A percentile compares a stretch with the other conserved stretches of the same genome.
These are phyloP conservation scores for Ferdinandea cuprea DNA, from an alignment of 2,888 invertebrate species.

Conservation along the genomic window DNA sequence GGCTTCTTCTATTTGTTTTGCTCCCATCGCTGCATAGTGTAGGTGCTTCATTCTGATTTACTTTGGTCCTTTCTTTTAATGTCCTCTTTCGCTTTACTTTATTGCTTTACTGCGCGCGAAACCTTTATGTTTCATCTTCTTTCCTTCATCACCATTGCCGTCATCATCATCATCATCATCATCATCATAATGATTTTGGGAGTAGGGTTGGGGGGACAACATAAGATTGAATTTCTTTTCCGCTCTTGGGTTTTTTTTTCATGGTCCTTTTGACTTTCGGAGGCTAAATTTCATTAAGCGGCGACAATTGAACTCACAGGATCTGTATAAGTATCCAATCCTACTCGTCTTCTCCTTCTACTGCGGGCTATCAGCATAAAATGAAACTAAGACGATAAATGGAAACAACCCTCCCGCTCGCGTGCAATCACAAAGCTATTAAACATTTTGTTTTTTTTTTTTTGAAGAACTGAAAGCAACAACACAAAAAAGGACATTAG, in stretches of 20 bases:
- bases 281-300: conserved; percentile 74
- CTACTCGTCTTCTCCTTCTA: conserved; percentile 9
- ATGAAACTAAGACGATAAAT: conserved; percentile 69
- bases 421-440: conserved; percentile 68
- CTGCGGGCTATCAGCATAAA: conserved; percentile 60
- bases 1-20: conserved; percentile 11
- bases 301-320: conserved; percentile 74
- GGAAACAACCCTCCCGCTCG: conserved; percentile 22
- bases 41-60: conserved; percentile 69
- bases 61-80: conserved; percentile 62
- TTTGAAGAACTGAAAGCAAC: conserved; percentile 26
- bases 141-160: conserved; percentile 19
- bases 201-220: conserved; percentile 2
- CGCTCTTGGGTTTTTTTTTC: background rate
- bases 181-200: background rate
- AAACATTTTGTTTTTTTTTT: too few relatives aligned
- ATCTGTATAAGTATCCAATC: conserved; percentile 52
- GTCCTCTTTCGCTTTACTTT: conserved; percentile 64
- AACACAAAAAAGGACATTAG: conserved; percentile 58
- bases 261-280: conserved; percentile 21
- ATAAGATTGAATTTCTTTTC: conserved; percentile 64
- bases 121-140: conserved; percentile 53
- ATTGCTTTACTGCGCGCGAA: conserved; percentile 54
- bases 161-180: conserved; percentile 19
- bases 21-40: background rate